Base-by-base conservation (phyloP, 1,140 invertebrate species). In the Bombus waltoni region DNA sequence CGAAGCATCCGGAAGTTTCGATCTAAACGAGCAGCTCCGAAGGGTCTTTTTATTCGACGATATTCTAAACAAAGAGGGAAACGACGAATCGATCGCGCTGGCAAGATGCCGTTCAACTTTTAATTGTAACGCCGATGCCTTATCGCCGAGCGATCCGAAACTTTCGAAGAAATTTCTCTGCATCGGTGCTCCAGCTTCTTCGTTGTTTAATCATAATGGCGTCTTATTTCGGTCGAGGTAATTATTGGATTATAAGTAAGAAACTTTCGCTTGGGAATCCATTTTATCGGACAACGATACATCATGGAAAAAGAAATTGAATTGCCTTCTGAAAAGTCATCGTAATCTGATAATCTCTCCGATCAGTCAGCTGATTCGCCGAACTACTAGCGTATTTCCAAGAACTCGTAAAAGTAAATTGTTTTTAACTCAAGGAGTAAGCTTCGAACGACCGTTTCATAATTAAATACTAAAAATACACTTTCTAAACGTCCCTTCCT, bases 181-280 rank as follows among this genome's bases (percentile, higher is more conserved):
- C 47, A 22, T 22, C 47, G 47, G 13, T n/a, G 59, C 25, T 28
- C 47, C 4, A 10, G 47, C 13, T 18, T n/a, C 42, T 32, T 65
- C 73, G n/a, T 83, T 68, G 81, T 74, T 65, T 40, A 76, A 83
- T 83, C 62, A 76, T 68, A 40, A 83, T 25, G 66, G 15, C 44
- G n/a, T 53, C 47, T 83, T 53, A 83, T 76, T 38, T 35, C 81
- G 80, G 2, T 4, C 59, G 28, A 13, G 28, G 11, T 62, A 62
- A 62, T 62, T 62, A n/a, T 62, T n/a, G 59, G 59, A n/a, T 62
- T n/a, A n/a, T 22, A 28, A n/a, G 28, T n/a, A 62, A 13, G 28
- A 25, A 62, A 62, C 28, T n/a, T n/a, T 47, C 44, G 59, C 15
- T 18, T 2, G 6, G 47, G 5, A 53, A 53, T 53, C 47, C 18